Percentiles rank a stretch among this genome's conserved stretches.
Conservation (phyloP, 1,140 invertebrate species). For the Sweltsa coloradensis region DNA sequence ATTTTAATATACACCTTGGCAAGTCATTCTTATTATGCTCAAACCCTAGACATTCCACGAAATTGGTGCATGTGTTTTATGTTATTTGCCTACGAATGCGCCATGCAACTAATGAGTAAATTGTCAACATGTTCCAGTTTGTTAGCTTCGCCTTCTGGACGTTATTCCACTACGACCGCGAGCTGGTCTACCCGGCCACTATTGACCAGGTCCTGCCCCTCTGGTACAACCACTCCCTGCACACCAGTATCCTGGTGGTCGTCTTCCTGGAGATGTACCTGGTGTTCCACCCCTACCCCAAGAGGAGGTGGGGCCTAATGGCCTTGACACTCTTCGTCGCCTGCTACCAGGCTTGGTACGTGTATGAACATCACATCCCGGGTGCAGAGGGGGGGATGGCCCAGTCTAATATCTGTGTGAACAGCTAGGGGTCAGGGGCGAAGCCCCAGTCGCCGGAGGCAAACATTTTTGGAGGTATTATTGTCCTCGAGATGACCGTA, state of each 20-base stretch:
- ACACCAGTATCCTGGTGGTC: slow-evolving; percentile 37
- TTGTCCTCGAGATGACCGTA: no score
- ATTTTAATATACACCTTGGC: no score
- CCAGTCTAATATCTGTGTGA: no score
- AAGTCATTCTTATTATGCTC: no score
- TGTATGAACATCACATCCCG: neutral
- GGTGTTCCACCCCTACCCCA: slow-evolving; percentile 15
- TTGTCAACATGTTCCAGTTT: slow-evolving; percentile 43
- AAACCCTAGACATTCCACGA: no score
- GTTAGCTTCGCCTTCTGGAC: slow-evolving; percentile 52
- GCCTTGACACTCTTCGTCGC: neutral
- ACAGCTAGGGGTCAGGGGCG: no score
- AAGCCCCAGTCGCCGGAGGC: no score
- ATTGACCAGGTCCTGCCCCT: slow-evolving; percentile 46
- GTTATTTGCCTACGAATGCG: no score
- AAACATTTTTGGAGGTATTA: no score
- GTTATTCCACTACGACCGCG: slow-evolving; percentile 49
- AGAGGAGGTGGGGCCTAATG: neutral
- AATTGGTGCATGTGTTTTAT: no score
- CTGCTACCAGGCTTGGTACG: neutral
- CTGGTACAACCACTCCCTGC: slow-evolving; percentile 58
- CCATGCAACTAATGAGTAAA: no score
- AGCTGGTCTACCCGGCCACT: slow-evolving; percentile 48
- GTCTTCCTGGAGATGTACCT: slow-evolving; percentile 32
- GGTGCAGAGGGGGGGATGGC: no score